Base-by-base conservation (phyloP, 2,888 invertebrate species). In the Noctua janthe region DNA sequence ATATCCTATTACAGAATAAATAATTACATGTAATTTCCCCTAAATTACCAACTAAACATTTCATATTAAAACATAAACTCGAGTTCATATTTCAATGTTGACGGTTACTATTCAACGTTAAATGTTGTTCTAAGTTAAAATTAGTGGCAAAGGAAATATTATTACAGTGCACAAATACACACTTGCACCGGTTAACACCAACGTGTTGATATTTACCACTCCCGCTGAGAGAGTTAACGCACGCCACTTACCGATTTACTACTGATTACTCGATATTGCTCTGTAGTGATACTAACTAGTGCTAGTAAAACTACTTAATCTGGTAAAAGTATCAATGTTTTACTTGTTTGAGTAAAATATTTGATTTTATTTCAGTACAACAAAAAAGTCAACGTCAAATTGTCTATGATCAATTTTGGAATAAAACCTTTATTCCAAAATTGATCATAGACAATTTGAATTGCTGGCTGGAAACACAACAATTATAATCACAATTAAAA, bases 121-220 rank as follows among this genome's bases (percentile, higher is more conserved):
- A 77, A 84, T 86, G 90, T 89, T 88, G 76, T 86, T 84, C 73
- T 66, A 81, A 86, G 88, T 88, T 89, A 83, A 88, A 90, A 88
- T 90, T 90, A 89, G 89, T 90, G 77, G 80, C 73, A 78, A 88
- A 81, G 67, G 82, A 79, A 87, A 87, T 83, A 87, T 87, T 87
- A 79, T 87, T 87, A 77, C 73, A 87, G 88, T 87, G 85, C 88
- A 89, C 88, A 89, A 89, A 89, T 89, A 90, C 76, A 71, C 64
- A 67, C 73, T 76, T 77, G 86, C 77, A 86, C 87, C 82, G 82
- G 88, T 78, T 78, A 76, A 84, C 82, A 84, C 82, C 80, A 71
- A 23, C 74, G 72, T 89, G 90, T 90, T 84, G 90, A 89, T 90
- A 88, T 90, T 90, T 88, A 90, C 87, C 89, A 82, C 66, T 76